Percentiles rank a stretch among this genome's conserved stretches.
Evolutionary conservation across 2,113 vertebrate species (phyloP).

Genomic region (Protobothrops mucrosquamatus): DNA sequence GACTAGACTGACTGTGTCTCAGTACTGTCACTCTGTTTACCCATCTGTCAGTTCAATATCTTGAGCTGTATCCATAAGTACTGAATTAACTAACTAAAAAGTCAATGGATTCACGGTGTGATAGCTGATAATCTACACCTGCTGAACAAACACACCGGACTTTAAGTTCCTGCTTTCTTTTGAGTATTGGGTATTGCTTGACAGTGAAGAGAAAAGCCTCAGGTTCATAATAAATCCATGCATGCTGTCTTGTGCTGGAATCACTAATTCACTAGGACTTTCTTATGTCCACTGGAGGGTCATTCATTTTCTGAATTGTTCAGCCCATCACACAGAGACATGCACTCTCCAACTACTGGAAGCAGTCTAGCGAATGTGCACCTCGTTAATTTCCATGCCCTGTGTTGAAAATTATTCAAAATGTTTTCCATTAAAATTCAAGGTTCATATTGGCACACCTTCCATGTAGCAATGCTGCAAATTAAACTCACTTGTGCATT

Average conservation of each 20-base stretch:
- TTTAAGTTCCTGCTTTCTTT: slow-evolving; percentile 8
- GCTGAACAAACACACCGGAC: slow-evolving; percentile 6
- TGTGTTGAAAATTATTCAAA: slow-evolving; percentile 46
- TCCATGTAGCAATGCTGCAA: slow-evolving; percentile 48
- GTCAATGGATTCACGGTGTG: not conserved
- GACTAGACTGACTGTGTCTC: not conserved
- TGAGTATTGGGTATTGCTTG: not conserved
- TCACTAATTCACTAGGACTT: slow-evolving; percentile 29
- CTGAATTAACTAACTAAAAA: slow-evolving; percentile 6
- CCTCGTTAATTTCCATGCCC: slow-evolving; percentile 52
- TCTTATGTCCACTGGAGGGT: not conserved
- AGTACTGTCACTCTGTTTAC: not conserved
- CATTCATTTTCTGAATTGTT: slow-evolving; percentile 40
- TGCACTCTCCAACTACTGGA: slow-evolving; percentile 43
- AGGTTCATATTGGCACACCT: slow-evolving; percentile 53
- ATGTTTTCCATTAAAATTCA: slow-evolving; percentile 62
- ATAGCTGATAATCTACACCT: not conserved
- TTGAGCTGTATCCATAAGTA: not conserved
- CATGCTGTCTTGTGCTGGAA: not conserved
- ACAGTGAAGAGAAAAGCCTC: slow-evolving; percentile 13
- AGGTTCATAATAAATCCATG: slow-evolving; percentile 27
- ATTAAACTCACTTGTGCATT: slow-evolving; percentile 64
- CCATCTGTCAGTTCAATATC: not conserved
- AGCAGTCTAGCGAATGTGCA: slow-evolving; percentile 26
- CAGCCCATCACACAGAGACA: not conserved